Conservation (phyloP, 1,140 invertebrate genomes). For the Linepithema humile region DNA sequence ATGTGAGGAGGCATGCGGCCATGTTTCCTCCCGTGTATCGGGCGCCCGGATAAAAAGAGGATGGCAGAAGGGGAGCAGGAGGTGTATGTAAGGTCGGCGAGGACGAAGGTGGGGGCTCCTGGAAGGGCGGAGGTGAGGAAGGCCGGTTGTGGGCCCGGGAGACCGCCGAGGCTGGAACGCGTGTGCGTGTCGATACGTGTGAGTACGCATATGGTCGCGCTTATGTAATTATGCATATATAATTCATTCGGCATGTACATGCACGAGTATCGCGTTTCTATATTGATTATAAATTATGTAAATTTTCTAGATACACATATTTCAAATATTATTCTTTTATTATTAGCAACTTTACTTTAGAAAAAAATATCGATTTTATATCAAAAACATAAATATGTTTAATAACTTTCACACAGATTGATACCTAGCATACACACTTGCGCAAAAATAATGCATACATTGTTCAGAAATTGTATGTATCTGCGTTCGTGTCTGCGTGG, state of each 20-base stretch:
- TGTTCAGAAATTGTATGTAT: not conserved
- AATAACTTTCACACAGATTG: no score
- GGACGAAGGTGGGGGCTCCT: slow-evolving; percentile 57
- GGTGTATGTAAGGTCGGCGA: slow-evolving; percentile 71
- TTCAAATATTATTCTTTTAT: no score
- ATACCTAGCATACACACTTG: no score
- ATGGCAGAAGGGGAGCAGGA: slow-evolving; percentile 71
- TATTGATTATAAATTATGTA: no score
- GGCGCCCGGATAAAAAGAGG: slow-evolving; percentile 78
- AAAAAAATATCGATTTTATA: no score
- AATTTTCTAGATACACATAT: no score
- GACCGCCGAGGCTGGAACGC: slow-evolving; percentile 18
- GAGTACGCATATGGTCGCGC: not conserved
- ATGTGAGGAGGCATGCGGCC: slow-evolving; percentile 81
- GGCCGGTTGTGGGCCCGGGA: slow-evolving; percentile 41
- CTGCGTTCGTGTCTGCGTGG: no score
- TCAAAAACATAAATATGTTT: not conserved
- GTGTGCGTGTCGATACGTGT: not conserved
- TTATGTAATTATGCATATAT: not conserved
- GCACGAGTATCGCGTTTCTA: slow-evolving; percentile 30
- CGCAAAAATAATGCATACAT: not conserved
- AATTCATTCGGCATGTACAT: no score
- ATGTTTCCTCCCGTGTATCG: slow-evolving; percentile 80
- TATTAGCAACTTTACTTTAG: no score
- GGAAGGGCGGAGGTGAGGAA: slow-evolving; percentile 59